Conservation (phyloP, 2,113 vertebrate genomes). For the Echinops telfairi region DNA sequence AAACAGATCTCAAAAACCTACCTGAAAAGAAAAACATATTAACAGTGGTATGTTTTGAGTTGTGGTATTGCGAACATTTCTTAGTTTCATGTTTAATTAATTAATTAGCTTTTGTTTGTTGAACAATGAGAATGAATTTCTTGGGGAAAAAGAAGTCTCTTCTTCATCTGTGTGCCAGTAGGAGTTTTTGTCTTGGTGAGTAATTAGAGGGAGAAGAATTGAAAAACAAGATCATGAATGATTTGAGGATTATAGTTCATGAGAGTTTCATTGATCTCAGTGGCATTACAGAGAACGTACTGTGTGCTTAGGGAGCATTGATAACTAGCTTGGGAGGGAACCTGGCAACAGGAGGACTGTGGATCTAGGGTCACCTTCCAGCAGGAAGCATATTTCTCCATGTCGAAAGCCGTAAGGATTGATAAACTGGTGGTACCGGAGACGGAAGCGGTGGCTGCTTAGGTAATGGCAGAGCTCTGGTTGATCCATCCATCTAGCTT, state of each 20-base stretch:
- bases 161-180: background rate
- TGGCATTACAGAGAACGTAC: background rate
- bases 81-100: conserved; percentile 5
- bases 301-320: background rate
- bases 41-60: conserved; percentile 23
- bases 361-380: background rate
- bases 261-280: background rate
- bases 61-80: background rate
- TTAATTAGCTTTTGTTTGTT: background rate
- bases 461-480: background rate
- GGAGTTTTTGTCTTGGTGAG: background rate
- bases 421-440: background rate
- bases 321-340: conserved; percentile 33
- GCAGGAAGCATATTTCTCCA: background rate
- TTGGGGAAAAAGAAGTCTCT: background rate
- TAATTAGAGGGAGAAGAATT: conserved; percentile 35
- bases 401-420: conserved; percentile 16
- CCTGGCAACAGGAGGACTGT: background rate
- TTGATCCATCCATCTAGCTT: background rate
- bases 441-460: too few species aligned
- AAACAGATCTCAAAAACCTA: background rate
- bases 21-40: conserved; percentile 44
- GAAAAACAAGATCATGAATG: conserved; percentile 41
- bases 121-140: background rate
- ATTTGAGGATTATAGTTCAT: conserved; percentile 1